Conservation (phyloP, 2,797 vertebrate genomes). For the Zenarchopterus dispar region DNA sequence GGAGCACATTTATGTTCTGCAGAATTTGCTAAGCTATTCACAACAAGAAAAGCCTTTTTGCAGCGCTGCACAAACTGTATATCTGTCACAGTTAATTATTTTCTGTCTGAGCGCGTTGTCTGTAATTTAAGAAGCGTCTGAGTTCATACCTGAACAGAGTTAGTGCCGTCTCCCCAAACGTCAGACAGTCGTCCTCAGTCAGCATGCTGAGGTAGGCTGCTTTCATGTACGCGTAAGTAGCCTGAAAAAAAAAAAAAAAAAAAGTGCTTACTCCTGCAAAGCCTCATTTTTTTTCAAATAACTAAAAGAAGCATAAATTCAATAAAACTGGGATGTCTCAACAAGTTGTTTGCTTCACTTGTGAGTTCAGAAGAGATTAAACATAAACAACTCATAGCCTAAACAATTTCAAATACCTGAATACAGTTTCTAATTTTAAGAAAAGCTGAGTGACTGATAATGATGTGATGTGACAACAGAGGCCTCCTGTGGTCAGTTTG, state of each 20-base stretch:
- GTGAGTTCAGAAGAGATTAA: background rate
- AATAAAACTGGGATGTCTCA: background rate
- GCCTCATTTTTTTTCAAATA: slow-evolving; percentile 23
- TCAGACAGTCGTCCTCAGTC: slow-evolving; percentile 88
- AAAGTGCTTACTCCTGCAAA: slow-evolving; percentile 37
- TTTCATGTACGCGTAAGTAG: slow-evolving; percentile 98
- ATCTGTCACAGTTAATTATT: slow-evolving; percentile 17
- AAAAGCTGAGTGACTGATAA: too few species aligned
- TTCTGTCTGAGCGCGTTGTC: slow-evolving; percentile 17
- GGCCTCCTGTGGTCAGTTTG: too few species aligned
- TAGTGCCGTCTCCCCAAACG: slow-evolving; percentile 89
- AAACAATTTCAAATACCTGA: too few species aligned
- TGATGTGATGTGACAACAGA: too few species aligned
- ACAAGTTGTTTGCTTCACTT: background rate
- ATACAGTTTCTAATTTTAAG: too few species aligned
- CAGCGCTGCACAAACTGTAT: background rate
- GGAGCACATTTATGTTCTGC: too few species aligned
- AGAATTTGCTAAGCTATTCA: background rate
- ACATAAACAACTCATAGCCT: too few species aligned
- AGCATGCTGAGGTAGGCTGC: slow-evolving; percentile 98
- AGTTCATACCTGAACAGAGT: slow-evolving; percentile 91
- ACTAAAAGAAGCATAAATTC: slow-evolving; percentile 8
- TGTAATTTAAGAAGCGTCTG: slow-evolving; percentile 15
- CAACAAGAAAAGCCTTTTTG: background rate
- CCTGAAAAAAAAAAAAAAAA: slow-evolving; percentile 76